These are phyloP conservation scores for Pomacea canaliculata DNA, from an alignment of 2,888 invertebrate genomes.

Conservation along the genomic window DNA sequence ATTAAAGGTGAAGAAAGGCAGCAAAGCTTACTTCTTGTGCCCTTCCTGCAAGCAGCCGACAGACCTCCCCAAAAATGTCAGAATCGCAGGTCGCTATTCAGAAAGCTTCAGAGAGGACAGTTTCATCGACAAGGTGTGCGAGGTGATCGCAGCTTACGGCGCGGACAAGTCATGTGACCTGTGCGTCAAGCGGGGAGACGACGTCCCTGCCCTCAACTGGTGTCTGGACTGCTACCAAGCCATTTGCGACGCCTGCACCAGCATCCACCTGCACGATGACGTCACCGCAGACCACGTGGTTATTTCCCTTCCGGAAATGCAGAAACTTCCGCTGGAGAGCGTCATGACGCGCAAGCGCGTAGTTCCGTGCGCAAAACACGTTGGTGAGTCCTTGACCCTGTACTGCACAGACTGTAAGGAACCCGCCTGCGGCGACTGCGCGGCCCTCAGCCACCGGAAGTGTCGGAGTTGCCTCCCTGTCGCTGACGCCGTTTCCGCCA, in stretches of 20 bases:
- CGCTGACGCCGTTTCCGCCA: slow-evolving; percentile 47
- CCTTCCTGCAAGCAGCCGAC: slow-evolving; percentile 49
- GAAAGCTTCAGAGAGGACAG: slow-evolving; percentile 44
- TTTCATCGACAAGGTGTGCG: slow-evolving; percentile 47
- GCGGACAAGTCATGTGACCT: slow-evolving; percentile 53
- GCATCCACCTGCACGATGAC: slow-evolving; percentile 48
- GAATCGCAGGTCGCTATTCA: slow-evolving; percentile 37
- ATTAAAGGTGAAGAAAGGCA: slow-evolving; percentile 22
- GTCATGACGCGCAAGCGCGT: slow-evolving; percentile 50
- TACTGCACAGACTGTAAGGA: slow-evolving; percentile 55
- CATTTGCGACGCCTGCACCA: slow-evolving; percentile 48
- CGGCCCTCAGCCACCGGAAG: slow-evolving; percentile 47
- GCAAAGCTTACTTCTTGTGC: slow-evolving; percentile 35
- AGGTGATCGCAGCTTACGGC: slow-evolving; percentile 44
- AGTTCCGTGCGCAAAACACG: slow-evolving; percentile 48
- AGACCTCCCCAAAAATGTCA: slow-evolving; percentile 38
- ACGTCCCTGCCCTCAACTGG: slow-evolving; percentile 44
- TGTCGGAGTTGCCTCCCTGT: slow-evolving; percentile 55
- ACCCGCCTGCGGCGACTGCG: slow-evolving; percentile 54
- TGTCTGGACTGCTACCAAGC: slow-evolving; percentile 56
- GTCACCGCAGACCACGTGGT: slow-evolving; percentile 48
- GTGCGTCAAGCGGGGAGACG: slow-evolving; percentile 44
- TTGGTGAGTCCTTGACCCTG: slow-evolving; percentile 42
- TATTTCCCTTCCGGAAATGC: slow-evolving; percentile 46
- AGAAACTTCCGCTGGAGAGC: slow-evolving; percentile 44